A percentile compares a stretch with the other conserved stretches of the same genome.
phyloP scores from a whole-genome alignment of 1,140 invertebrate genomes.

The Camponotus pennsylvanicus region DNA sequence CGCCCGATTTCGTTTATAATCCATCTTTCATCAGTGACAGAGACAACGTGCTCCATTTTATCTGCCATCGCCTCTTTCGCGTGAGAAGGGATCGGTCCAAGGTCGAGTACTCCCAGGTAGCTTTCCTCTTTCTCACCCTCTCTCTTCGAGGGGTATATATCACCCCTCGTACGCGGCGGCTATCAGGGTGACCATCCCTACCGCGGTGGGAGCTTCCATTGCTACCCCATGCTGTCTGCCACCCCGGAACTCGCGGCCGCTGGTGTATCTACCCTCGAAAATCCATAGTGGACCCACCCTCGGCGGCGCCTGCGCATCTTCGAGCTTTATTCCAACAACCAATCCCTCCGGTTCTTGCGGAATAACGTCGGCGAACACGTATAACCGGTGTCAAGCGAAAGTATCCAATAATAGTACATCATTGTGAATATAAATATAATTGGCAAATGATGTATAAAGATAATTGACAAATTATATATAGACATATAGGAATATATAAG shows the following conservation, averaged over 20 bases:
- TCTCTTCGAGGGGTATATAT: constrained; percentile 60
- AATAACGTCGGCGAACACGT: constrained; percentile 45
- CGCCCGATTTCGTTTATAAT: constrained; percentile 46
- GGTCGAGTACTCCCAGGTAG: constrained; percentile 70
- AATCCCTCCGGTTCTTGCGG: constrained; percentile 45
- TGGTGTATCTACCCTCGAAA: constrained; percentile 74
- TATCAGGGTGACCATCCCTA: constrained; percentile 69
- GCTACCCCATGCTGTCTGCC: constrained; percentile 73
- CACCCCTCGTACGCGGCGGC: constrained; percentile 63
- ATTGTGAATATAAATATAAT: neutral
- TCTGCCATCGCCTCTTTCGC: constrained; percentile 8
- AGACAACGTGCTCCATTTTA: constrained; percentile 42
- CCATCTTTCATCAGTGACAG: constrained; percentile 47
- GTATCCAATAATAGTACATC: constrained; percentile 34
- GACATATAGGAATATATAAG: neutral
- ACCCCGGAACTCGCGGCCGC: constrained; percentile 71
- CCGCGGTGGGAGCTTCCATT: constrained; percentile 69
- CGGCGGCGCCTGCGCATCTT: constrained; percentile 72
- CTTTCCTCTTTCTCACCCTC: constrained; percentile 29
- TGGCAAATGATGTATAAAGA: no score
- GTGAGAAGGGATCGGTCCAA: constrained; percentile 67
- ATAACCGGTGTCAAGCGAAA: neutral
- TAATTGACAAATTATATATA: neutral
- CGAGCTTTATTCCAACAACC: constrained; percentile 61
- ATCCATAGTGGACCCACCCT: constrained; percentile 78